Percentiles rank a stretch among this genome's conserved stretches.
phyloP scores from a whole-genome alignment of 1,140 invertebrate species.

The Camponotus floridanus region DNA sequence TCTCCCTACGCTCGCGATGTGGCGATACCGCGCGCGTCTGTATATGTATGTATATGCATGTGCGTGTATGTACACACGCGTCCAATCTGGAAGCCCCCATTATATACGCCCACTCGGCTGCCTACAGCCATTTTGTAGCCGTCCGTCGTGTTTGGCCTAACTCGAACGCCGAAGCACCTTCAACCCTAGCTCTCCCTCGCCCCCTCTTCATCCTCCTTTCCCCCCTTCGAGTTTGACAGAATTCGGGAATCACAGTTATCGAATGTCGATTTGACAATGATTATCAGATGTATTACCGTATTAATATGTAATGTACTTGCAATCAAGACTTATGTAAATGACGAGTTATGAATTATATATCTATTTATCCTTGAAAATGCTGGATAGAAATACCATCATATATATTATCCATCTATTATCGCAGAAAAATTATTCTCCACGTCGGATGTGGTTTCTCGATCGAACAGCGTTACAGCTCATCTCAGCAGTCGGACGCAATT shows the following conservation, averaged over 20 bases:
- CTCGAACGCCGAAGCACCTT: slow-evolving; percentile 56
- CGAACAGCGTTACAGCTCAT: slow-evolving; percentile 3
- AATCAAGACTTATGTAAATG: neutral
- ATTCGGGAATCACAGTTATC: slow-evolving; percentile 36
- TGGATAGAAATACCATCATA: neutral
- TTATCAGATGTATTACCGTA: slow-evolving; percentile 4
- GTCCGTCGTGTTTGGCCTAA: slow-evolving; percentile 74
- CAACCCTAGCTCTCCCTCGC: slow-evolving; percentile 39
- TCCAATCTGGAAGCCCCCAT: slow-evolving; percentile 83
- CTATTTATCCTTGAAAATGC: neutral
- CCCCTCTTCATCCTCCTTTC: no score
- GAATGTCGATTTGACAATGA: slow-evolving; percentile 26
- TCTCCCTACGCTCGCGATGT: slow-evolving; percentile 76
- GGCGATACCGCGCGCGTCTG: slow-evolving; percentile 38
- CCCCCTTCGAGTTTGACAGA: slow-evolving; percentile 40
- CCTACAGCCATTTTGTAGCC: slow-evolving; percentile 86
- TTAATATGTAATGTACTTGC: neutral
- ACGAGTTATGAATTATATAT: neutral
- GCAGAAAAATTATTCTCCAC: neutral
- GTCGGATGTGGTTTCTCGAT: neutral
- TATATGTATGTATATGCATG: slow-evolving; percentile 30
- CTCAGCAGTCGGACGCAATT: neutral
- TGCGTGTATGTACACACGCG: slow-evolving; percentile 62
- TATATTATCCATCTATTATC: neutral
- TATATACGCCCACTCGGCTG: slow-evolving; percentile 85